phyloP scores from a whole-genome alignment of 2,888 invertebrate genomes.

The Trissoscelio sp. region DNA sequence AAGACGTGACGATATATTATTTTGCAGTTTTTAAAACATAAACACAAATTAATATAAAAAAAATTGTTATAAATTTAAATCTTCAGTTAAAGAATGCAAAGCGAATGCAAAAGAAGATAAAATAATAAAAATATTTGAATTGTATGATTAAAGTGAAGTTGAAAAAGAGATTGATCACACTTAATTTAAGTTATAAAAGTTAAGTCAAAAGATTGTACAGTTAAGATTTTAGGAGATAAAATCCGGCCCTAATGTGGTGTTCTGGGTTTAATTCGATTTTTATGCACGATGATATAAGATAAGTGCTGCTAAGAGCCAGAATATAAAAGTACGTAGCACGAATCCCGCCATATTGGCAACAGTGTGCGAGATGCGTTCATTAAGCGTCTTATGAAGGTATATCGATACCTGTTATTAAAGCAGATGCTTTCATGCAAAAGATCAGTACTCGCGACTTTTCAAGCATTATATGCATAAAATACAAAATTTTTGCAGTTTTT shows the following conservation, averaged over 20 bases:
- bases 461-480: neutral
- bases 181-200: neutral
- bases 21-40: too few species aligned
- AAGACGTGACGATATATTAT: too few species aligned
- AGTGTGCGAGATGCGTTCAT: conserved; percentile 36
- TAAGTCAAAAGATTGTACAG: neutral
- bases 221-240: conserved; percentile 12
- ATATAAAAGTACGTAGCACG: conserved; percentile 19
- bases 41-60: too few species aligned
- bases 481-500: neutral
- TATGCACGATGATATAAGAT: conserved; percentile 42
- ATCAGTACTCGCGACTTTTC: conserved; percentile 3
- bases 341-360: conserved; percentile 25
- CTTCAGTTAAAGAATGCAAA: too few species aligned
- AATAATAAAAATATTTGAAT: too few species aligned
- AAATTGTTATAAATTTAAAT: too few species aligned
- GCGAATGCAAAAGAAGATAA: too few species aligned
- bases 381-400: conserved; percentile 24
- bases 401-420: conserved; percentile 44
- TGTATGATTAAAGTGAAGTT: too few species aligned
- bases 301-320: conserved; percentile 28
- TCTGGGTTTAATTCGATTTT: conserved; percentile 45
- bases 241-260: neutral
- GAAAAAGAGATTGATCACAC: neutral
- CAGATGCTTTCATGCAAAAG: conserved; percentile 4